Base-by-base conservation (phyloP, 2,888 invertebrate genomes). In the Dasypogon diadema region DNA sequence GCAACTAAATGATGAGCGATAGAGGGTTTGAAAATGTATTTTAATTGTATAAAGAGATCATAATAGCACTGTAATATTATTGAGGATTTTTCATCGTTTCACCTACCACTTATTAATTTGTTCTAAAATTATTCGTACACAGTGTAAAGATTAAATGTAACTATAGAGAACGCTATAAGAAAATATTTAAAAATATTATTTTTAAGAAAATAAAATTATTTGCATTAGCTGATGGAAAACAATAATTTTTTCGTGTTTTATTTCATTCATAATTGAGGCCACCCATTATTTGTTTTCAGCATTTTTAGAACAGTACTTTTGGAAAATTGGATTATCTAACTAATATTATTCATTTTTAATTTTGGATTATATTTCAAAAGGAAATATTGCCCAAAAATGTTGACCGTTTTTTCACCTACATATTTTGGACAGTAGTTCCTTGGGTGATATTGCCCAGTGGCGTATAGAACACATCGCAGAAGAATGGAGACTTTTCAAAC, bases 91-190 rank as follows among this genome's bases (percentile, higher is more conserved):
- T 18, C 16, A 55, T 55, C 18, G 55, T 18, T 55, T 21, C n/a
- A 12, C 12, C 46, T 46, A 14, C 16, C 46, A 46, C 12, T 34
- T 63, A 37, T 63, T 12, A 21, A 42, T 63, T 42, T 42, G 34
- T 63, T 63, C 42, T 63, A 63, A 63, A 63, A 37, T 42, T 21
- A 42, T 8, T 48, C 4, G 63, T 37, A 63, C 16, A 14, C 37
- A 14, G n/a, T 63, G 63, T 63, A 63, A 63, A 63, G 63, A 63
- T 10, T 63, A 42, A n/a, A 63, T 63, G 63, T 63, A 42, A 63
- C 22, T 63, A 63, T 63, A 63, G 5, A 63, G 18, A 42, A 30
- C 8, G 22, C 21, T 34, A 34, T 63, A 63, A 37, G 42, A 42
- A 42, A 63, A 63, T 37, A 37, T 37, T 63, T 63, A 37, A 63